Percentiles rank a stretch among this genome's conserved stretches.
Conservation (phyloP, 2,113 vertebrate genomes). For the Mustela nigripes region DNA sequence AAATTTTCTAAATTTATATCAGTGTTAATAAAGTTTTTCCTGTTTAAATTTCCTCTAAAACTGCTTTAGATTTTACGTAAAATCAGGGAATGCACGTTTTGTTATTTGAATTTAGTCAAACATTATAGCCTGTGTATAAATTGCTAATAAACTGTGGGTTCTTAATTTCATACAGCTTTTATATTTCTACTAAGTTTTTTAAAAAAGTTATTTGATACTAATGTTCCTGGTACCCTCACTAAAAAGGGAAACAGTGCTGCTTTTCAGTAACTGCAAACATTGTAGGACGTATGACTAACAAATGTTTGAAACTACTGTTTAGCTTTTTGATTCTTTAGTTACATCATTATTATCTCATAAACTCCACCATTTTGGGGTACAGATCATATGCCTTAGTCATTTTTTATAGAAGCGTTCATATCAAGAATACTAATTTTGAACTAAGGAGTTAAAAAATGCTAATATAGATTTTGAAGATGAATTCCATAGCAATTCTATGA, state of each 20-base stretch:
- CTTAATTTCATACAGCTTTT: slow-evolving; percentile 34
- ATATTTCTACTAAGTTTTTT: not conserved
- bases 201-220: not conserved
- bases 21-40: slow-evolving; percentile 5
- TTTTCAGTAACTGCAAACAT: slow-evolving; percentile 28
- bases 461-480: not conserved
- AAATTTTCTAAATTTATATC: not conserved
- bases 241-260: not conserved
- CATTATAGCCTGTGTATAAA: not conserved
- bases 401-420: slow-evolving; percentile 32
- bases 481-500: slow-evolving; percentile 1
- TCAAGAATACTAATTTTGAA: slow-evolving; percentile 41
- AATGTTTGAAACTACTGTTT: not conserved
- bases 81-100: slow-evolving; percentile 26
- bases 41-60: slow-evolving; percentile 51
- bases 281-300: slow-evolving; percentile 2
- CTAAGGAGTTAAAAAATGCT: slow-evolving; percentile 6
- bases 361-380: not conserved
- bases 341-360: slow-evolving; percentile 47
- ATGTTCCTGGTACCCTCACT: slow-evolving; percentile 21
- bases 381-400: not conserved
- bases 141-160: not conserved
- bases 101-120: slow-evolving; percentile 9
- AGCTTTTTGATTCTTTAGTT: slow-evolving; percentile 49
- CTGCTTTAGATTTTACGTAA: not conserved